A percentile compares a stretch with the other conserved stretches of the same genome.
phyloP scores from a whole-genome alignment of 2,113 vertebrate species.

The Caracal caracal region DNA sequence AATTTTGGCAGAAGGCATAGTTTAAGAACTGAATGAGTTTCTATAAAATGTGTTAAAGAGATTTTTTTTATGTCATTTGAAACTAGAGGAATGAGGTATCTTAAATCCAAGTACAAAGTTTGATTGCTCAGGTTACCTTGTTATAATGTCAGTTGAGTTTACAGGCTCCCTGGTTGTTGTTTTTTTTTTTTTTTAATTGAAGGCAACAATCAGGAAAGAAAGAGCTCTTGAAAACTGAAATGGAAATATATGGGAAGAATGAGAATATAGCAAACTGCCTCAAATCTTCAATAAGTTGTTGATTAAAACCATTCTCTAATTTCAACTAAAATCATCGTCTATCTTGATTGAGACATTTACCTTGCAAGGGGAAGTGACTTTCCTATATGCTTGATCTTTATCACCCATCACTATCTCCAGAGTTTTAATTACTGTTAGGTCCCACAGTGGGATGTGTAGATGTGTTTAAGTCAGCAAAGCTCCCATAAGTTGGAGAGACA shows the following conservation, averaged over 20 bases:
- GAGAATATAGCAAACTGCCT: neutral
- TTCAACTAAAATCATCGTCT: neutral
- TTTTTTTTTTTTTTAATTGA: neutral
- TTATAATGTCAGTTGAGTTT: neutral
- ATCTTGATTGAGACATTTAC: neutral
- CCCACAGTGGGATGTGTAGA: neutral
- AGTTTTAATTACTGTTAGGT: neutral
- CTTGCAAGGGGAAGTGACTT: neutral
- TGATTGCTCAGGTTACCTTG: neutral
- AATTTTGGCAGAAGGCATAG: neutral
- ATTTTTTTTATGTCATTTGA: neutral
- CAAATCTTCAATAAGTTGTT: neutral
- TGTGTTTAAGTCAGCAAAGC: neutral
- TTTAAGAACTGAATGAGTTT: neutral
- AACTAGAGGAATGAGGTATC: neutral
- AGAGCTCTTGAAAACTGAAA: neutral
- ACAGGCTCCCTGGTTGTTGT: neutral
- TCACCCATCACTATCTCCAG: neutral
- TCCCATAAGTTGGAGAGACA: neutral
- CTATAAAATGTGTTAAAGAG: neutral
- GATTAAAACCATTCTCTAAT: neutral
- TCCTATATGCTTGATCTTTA: neutral
- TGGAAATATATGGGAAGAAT: neutral
- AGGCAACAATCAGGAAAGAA: neutral
- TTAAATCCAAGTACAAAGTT: neutral